A percentile compares a stretch with the other conserved stretches of the same genome.
phyloP scores from a whole-genome alignment of 2,113 vertebrate genomes.

The Trochalopteron elliotii region DNA sequence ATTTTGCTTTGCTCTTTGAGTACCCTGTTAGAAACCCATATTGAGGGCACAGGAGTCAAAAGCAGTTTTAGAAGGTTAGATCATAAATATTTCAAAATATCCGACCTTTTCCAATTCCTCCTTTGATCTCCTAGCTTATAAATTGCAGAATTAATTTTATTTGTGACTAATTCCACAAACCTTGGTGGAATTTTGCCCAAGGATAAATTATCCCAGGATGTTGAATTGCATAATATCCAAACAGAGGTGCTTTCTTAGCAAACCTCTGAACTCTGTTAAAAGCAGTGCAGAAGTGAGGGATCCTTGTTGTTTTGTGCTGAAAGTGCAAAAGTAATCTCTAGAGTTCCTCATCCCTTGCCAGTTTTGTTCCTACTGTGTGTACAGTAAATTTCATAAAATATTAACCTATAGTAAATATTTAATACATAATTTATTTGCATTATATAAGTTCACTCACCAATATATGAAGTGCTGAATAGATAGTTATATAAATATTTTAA shows the following conservation, averaged over 20 bases:
- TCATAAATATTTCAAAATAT: neutral
- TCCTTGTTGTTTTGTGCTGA: neutral
- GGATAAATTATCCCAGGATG: neutral
- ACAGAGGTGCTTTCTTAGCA: neutral
- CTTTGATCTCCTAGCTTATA: neutral
- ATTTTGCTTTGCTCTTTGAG: neutral
- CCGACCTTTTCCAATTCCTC: neutral
- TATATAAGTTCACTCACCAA: constrained; percentile 43
- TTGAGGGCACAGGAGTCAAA: neutral
- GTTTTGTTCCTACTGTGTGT: neutral
- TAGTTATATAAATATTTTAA: constrained; percentile 50
- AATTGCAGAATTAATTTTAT: neutral
- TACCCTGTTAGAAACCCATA: neutral
- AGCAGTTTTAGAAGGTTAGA: neutral
- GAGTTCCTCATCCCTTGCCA: neutral
- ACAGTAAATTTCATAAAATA: constrained; percentile 62
- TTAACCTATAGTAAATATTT: constrained; percentile 66
- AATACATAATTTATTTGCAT: constrained; percentile 67
- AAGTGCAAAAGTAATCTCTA: neutral
- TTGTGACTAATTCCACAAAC: neutral
- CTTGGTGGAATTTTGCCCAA: neutral
- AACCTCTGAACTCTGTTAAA: neutral
- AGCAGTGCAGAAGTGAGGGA: neutral
- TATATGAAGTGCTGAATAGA: constrained; percentile 45
- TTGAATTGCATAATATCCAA: neutral